Base-by-base conservation (phyloP, 2,888 invertebrate species). In the Chalcosyrphus nemorum region DNA sequence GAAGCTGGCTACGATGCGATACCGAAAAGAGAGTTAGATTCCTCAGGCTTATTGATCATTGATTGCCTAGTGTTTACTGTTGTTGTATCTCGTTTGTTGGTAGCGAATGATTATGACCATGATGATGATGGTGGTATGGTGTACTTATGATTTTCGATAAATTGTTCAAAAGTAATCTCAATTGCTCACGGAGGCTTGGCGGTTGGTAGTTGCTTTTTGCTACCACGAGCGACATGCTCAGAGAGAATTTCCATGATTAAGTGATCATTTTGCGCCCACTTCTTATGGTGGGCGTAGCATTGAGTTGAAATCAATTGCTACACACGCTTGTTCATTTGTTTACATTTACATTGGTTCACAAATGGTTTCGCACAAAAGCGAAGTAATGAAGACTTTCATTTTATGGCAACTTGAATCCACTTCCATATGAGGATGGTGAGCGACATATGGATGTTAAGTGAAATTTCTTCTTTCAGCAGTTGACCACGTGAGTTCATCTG, bases 1-100 rank as follows among this genome's bases (percentile, higher is more conserved):
- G 56, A 56, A 71, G 61, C 81, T 54, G 68, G 29, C 35, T 59
- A 21, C 29, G 35, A 43, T 57, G 29, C 29, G 35, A 43, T 57
- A 72, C 66, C 68, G 50, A 80, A 78, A 70, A 70, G 57, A 70
- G 75, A 84, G 75, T 75, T 80, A 84, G 80, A 70, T 74, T 84
- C 84, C 84, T 75, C 80, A 59, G 84, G 84, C 84, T 80, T 80
- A 80, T 80, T 84, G 84, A 84, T 84, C 80, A 84, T 78, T 80
- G 84, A 84, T 84, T 80, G 65, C 84, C 65, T 75, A 29, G 80
- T 63, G 68, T 56, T 74, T 65, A 45, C 66, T 68, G 78, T 77
- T 75, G 63, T 75, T 45, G 61, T 17, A 29, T 13, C 38, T 50
- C 47, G 50, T 4, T 47, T 47, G 11, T 43, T 24, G n/a, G 27